Conservation (phyloP, 2,888 invertebrate species). For the Diachrysia chrysitis region DNA sequence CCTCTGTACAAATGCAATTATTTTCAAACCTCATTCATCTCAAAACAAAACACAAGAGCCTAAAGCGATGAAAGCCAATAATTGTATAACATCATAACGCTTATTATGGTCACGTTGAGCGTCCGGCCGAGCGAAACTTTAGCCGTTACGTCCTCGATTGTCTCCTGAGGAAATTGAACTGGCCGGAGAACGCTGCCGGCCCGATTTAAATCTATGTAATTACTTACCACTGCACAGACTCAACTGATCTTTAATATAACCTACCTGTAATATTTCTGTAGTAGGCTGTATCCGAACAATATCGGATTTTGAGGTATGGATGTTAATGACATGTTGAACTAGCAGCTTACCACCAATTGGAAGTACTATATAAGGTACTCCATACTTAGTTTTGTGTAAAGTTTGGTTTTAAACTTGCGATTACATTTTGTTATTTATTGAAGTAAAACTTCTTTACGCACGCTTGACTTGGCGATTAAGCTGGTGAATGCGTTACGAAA, state of each 20-base stretch:
- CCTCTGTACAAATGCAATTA: not conserved
- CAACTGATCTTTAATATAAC: constrained; percentile 30
- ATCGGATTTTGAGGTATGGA: too few species aligned
- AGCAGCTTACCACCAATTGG: too few species aligned
- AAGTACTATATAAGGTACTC: too few species aligned
- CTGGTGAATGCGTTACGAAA: too few species aligned
- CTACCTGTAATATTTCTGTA: constrained; percentile 12
- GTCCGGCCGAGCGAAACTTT: constrained; percentile 54
- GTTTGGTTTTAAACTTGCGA: too few species aligned
- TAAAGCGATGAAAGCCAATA: constrained; percentile 43
- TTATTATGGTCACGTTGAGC: constrained; percentile 41
- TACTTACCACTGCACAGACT: constrained; percentile 47
- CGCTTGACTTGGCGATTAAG: too few species aligned
- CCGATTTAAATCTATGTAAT: constrained; percentile 60
- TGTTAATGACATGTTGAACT: too few species aligned
- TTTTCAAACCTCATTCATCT: constrained; percentile 17
- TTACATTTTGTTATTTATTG: too few species aligned
- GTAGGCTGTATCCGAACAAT: too few species aligned
- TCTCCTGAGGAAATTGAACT: constrained; percentile 60
- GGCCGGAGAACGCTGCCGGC: constrained; percentile 47
- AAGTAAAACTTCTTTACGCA: too few species aligned
- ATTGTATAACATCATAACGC: constrained; percentile 51
- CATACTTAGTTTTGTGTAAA: too few species aligned
- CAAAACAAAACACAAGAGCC: constrained; percentile 32
- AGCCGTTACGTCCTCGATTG: constrained; percentile 56